Base-by-base conservation (phyloP, 2,797 vertebrate species). In the Syndactyla subalaris region DNA sequence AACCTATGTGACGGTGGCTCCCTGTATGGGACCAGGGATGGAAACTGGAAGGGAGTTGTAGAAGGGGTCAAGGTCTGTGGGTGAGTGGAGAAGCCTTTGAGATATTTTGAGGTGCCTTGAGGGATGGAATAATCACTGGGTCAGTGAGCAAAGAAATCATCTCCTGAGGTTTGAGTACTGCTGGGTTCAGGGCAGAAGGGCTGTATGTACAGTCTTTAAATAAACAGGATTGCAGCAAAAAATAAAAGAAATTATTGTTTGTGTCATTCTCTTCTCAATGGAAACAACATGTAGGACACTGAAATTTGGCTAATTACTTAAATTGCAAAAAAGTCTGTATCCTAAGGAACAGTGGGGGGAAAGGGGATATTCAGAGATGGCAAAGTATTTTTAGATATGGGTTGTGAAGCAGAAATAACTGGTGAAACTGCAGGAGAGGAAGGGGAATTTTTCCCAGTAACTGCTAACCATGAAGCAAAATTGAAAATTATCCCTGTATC, bases 371-470 rank as follows among this genome's bases (percentile, higher is more conserved):
- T 91, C 52, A 74, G 26, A 89, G 52, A 61, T 39, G 57, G 58
- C 29, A 85, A 58, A 80, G 74, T 93, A 72, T 85, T 94, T 58
- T 94, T 58, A 87, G 68, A 88, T 89, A 74, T 67, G 63, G 30
- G 6, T 32, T 93, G 62, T 89, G 91, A 96, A 92, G 85, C 82
- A 94, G 76, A 93, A 96, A 84, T 74, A 94, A 52, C 82, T 68
- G 30, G 57, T 89, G 74, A 93, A 88, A 70, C 41, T 88, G 58
- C 34, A 63, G 58, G 34, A 83, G 46, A 68, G 54, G 57, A 95
- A 84, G 29, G 39, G 14, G 30, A 5, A 6, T 51, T 81, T 84
- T 87, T 85, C 23, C 17, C 34, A 51, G 34, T 68, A 92, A 52
- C 29, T 63, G 29, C 54, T 91, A 87, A 77, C 3, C 14, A 23